Evolutionary conservation across 1,140 invertebrate genomes (phyloP).

Genomic region (Neodiprion pinetum): DNA sequence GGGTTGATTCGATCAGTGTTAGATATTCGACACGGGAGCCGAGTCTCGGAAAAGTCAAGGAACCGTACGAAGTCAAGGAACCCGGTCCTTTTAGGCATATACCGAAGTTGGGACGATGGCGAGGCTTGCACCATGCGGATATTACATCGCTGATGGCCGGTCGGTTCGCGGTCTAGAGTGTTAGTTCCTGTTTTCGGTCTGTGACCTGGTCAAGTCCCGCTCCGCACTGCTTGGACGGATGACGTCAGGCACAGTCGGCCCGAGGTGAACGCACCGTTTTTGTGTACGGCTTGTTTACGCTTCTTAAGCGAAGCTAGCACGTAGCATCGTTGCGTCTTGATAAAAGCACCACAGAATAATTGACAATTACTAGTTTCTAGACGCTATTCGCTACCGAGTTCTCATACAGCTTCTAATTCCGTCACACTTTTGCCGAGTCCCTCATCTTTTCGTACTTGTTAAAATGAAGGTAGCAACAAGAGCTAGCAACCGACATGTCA

Average conservation of each 20-base stretch:
- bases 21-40: neutral
- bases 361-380: neutral
- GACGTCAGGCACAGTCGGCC: conserved; percentile 6
- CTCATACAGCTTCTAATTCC: too few species aligned
- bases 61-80: neutral
- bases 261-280: conserved; percentile 20
- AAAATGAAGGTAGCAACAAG: too few species aligned
- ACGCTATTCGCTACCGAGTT: too few species aligned
- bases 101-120: too few species aligned
- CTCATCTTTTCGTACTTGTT: too few species aligned
- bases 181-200: conserved; percentile 20
- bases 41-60: neutral
- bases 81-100: neutral
- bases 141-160: too few species aligned
- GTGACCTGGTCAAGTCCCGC: conserved; percentile 12
- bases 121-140: too few species aligned
- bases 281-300: conserved; percentile 14
- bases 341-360: neutral
- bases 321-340: neutral
- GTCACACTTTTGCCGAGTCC: too few species aligned
- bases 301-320: neutral
- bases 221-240: neutral
- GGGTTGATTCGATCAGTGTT: neutral
- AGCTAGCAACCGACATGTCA: too few species aligned
- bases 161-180: neutral